Evolutionary conservation across 2,113 vertebrate species (phyloP).

Genomic region (Raphicerus campestris): DNA sequence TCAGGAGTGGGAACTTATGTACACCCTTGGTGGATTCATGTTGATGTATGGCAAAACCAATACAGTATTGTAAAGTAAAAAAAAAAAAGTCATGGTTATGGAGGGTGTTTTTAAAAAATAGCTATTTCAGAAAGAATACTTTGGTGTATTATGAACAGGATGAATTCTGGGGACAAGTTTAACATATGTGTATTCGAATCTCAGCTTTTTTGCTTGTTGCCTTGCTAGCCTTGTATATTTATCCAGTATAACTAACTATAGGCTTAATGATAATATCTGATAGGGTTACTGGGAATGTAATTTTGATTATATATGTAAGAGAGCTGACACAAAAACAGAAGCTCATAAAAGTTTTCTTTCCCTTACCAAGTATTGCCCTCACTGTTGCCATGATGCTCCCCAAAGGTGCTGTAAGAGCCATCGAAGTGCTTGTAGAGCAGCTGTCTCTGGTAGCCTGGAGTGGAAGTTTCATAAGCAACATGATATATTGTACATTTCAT

Average conservation of each 20-base stretch:
- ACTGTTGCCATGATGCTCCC: constrained; percentile 55
- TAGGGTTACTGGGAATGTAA: neutral
- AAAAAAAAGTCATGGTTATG: neutral
- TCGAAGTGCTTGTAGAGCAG: constrained; percentile 85
- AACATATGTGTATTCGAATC: neutral
- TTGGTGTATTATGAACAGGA: neutral
- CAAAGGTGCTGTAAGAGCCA: constrained; percentile 91
- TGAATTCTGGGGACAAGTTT: neutral
- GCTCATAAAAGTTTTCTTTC: neutral
- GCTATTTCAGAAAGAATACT: neutral
- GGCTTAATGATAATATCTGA: neutral
- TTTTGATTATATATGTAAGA: neutral
- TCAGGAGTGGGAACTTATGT: too few species aligned
- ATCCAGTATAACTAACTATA: neutral
- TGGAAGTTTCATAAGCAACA: neutral
- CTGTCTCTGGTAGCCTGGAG: constrained; percentile 89
- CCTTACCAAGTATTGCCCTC: constrained; percentile 90
- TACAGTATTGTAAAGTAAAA: too few species aligned
- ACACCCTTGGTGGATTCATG: too few species aligned
- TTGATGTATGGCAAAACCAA: too few species aligned
- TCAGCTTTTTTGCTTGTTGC: neutral
- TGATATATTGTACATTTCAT: neutral
- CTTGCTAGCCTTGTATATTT: neutral
- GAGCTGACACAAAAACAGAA: neutral
- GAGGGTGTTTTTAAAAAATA: neutral